Evolutionary conservation across 1,140 invertebrate genomes (phyloP).

Genomic region (Tribolium castaneum): DNA sequence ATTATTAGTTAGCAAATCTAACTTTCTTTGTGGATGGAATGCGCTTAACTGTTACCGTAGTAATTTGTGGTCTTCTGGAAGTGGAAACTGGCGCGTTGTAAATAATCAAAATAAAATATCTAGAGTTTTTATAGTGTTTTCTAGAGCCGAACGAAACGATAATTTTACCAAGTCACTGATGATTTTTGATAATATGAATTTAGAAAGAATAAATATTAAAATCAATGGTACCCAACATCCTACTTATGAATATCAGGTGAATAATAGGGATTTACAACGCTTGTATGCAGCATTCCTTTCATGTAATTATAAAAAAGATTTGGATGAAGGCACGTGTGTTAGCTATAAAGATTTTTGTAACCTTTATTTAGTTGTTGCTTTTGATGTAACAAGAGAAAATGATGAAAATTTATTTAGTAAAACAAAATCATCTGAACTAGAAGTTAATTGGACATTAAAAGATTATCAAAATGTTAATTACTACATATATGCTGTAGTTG

Average conservation of each 20-base stretch:
- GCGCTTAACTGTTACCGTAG: too few relatives aligned
- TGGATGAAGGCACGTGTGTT: too few relatives aligned
- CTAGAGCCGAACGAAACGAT: too few relatives aligned
- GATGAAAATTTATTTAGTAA: slow-evolving; percentile 43
- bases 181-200: slow-evolving; percentile 38
- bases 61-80: too few relatives aligned
- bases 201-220: slow-evolving; percentile 40
- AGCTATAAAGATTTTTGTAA: too few relatives aligned
- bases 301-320: slow-evolving; percentile 21
- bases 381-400: slow-evolving; percentile 42
- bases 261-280: slow-evolving; percentile 21
- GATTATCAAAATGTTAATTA: slow-evolving; percentile 40
- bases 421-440: slow-evolving; percentile 41
- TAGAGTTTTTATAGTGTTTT: too few relatives aligned
- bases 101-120: too few relatives aligned
- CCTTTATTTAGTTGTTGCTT: neutral
- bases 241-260: slow-evolving; percentile 10
- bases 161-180: too few relatives aligned
- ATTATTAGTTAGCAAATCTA: too few relatives aligned
- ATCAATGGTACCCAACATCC: slow-evolving; percentile 15
- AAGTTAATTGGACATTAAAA: slow-evolving; percentile 41
- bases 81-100: too few relatives aligned
- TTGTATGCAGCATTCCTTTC: slow-evolving; percentile 23
- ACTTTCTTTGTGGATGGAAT: too few relatives aligned
- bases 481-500: slow-evolving; percentile 26